Evolutionary conservation across 2,113 vertebrate species (phyloP).

Genomic region (Brienomyrus brachyistius): DNA sequence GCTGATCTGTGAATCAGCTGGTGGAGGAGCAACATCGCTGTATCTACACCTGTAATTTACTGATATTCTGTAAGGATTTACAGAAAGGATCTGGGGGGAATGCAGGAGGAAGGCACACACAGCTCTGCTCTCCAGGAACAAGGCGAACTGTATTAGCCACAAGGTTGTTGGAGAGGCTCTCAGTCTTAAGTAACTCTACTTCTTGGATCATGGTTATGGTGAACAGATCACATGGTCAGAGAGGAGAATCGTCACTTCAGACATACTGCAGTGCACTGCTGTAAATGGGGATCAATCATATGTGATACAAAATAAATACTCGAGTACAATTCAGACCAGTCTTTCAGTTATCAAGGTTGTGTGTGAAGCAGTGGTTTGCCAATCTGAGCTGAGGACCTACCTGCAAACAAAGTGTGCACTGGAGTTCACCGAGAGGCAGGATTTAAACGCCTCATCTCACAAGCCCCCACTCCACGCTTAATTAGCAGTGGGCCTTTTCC

Average conservation of each 20-base stretch:
- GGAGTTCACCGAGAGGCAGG: constrained; percentile 4
- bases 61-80: not conserved
- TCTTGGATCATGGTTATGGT: not conserved
- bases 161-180: not conserved
- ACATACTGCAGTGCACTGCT: not conserved
- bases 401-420: constrained; percentile 8
- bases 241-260: not conserved
- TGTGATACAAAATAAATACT: not conserved
- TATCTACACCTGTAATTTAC: not conserved
- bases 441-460: not conserved
- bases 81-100: not conserved
- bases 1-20: not conserved
- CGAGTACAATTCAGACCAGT: not conserved
- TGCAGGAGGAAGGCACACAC: not conserved
- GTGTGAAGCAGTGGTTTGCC: not conserved
- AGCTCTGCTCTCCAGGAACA: not conserved
- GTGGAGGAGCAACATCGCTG: not conserved
- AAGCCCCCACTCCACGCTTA: not conserved
- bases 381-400: not conserved
- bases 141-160: not conserved
- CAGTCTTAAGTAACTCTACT: not conserved
- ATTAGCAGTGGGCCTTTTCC: constrained; percentile 4
- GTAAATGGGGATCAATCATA: not conserved
- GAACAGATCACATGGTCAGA: not conserved
- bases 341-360: not conserved